Percentiles rank a stretch among this genome's conserved stretches.
phyloP scores from a whole-genome alignment of 2,888 invertebrate genomes.

The Pammene fasciana region DNA sequence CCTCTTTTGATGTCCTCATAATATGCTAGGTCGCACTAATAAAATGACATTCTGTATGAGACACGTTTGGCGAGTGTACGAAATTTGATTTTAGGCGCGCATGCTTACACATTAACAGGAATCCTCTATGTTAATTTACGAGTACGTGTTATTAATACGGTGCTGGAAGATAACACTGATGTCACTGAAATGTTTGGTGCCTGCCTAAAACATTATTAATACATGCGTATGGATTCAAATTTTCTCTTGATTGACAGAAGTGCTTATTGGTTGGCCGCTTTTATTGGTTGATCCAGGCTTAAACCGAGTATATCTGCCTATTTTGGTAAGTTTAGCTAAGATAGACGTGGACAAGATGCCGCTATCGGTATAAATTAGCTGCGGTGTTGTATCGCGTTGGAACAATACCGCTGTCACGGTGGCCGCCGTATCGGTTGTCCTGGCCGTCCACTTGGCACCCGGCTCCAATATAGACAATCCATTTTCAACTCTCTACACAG shows the following conservation, averaged over 20 bases:
- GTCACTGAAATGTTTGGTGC: no score
- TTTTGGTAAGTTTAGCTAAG: constrained; percentile 48
- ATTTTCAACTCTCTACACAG: constrained; percentile 51
- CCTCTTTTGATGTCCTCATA: constrained; percentile 72
- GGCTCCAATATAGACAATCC: constrained; percentile 34
- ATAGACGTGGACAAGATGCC: constrained; percentile 66
- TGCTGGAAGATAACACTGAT: no score
- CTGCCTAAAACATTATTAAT: no score
- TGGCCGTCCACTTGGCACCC: constrained; percentile 61
- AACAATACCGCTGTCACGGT: constrained; percentile 77
- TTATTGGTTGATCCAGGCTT: not conserved
- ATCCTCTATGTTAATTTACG: not conserved
- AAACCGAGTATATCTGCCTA: constrained; percentile 24
- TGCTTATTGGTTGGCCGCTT: no score
- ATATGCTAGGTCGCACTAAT: constrained; percentile 64
- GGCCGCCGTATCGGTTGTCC: constrained; percentile 67
- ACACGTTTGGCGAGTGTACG: constrained; percentile 72
- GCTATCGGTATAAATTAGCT: constrained; percentile 78
- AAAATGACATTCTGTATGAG: constrained; percentile 66
- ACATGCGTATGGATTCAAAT: no score
- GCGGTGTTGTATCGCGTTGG: constrained; percentile 65
- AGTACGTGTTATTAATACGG: not conserved
- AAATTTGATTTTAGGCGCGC: constrained; percentile 68
- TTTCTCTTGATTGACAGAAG: no score
- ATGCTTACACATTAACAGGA: constrained; percentile 51